Base-by-base conservation (phyloP, 2,888 invertebrate species). In the Xanthia icteritia region DNA sequence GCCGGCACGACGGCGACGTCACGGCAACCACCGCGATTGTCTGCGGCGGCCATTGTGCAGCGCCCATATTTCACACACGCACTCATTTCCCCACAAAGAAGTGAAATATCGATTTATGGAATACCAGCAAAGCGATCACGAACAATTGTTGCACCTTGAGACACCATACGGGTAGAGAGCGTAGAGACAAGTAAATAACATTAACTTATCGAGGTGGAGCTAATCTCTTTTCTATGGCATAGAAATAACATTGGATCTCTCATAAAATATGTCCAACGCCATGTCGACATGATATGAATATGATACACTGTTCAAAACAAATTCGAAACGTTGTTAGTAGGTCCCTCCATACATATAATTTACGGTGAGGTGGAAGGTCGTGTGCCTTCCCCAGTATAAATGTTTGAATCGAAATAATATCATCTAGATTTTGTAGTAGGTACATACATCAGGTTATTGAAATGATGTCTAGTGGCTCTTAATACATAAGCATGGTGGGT, bases 101-200 rank as follows among this genome's bases (percentile, higher is more conserved):
- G 81, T 81, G 78, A 86, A 84, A 86, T 82, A 83, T 81, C 73
- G 80, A 83, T 83, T 86, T 79, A 84, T 58, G 65, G 85, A 80
- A 86, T 72, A 69, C 72, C 71, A 74, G 64, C 65, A 75, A 73
- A 77, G 51, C 66, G 66, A 79, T 76, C 76, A 70, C 75, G 56
- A 74, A 70, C 77, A 71, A 83, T 81, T 76, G 69, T 81, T 76
- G 54, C 74, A 74, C 76, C 76, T 79, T 79, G 54, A 45, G 11
- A 15, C 45, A 31, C 45, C 60, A 54, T 20, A 5, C 64, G 42
- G 51, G 42, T 27, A 11, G 51, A 20, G 48, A 42, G 9, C 11
- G 42, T 42, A 42, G 9, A 56, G 66, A 64, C 87, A 78, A 77
- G 83, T 78, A 74, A 65, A 66, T 56, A 70, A 51, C 42, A 23